A percentile compares a stretch with the other conserved stretches of the same genome.
Evolutionary conservation across 2,888 invertebrate genomes (phyloP).

Genomic region (Lycocerus yunnanus): DNA sequence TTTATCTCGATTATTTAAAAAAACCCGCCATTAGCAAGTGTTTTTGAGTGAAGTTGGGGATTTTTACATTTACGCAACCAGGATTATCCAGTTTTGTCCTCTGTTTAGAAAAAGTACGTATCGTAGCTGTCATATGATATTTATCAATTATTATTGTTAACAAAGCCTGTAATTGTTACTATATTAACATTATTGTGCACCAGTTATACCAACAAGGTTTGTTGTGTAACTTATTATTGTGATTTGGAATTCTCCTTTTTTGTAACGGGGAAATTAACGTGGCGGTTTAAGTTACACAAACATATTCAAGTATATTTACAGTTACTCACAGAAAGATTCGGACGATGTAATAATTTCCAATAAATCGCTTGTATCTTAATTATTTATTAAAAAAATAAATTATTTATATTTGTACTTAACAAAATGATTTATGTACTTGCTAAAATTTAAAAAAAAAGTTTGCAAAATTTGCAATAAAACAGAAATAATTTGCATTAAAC

Average conservation of each 20-base stretch:
- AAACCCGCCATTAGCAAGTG: neutral
- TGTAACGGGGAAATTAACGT: neutral
- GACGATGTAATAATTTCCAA: no score
- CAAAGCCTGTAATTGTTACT: neutral
- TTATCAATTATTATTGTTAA: neutral
- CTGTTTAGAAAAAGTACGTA: neutral
- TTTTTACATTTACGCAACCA: neutral
- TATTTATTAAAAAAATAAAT: no score
- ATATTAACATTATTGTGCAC: neutral
- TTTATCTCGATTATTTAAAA: neutral
- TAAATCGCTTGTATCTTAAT: no score
- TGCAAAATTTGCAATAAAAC: no score
- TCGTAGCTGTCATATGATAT: neutral
- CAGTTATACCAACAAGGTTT: neutral
- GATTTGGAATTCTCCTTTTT: neutral
- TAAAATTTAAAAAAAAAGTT: no score
- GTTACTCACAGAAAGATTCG: no score
- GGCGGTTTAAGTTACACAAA: neutral
- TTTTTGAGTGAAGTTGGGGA: neutral
- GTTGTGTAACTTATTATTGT: neutral
- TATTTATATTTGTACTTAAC: no score
- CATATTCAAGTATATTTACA: neutral
- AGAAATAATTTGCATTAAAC: no score
- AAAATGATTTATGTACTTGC: no score
- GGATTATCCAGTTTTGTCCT: neutral